These are phyloP conservation scores for Motacilla alba DNA, from an alignment of 2,113 vertebrate genomes.

Conservation along the genomic window DNA sequence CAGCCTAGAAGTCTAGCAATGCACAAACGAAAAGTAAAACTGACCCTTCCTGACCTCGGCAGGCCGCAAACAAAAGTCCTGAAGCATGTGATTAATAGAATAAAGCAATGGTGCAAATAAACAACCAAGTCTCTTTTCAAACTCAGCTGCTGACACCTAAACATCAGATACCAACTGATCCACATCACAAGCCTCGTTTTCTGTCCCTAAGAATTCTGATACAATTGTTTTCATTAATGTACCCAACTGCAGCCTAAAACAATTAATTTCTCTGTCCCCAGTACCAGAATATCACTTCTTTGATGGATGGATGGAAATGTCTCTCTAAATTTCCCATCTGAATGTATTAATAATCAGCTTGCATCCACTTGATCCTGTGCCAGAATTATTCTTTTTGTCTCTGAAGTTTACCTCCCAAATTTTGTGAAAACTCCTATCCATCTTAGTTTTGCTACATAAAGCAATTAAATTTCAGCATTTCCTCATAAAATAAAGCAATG, in stretches of 20 bases:
- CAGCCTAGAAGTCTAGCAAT: slow-evolving; percentile 36
- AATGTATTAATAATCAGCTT: background rate
- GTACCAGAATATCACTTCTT: background rate
- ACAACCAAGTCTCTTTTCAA: slow-evolving; percentile 65
- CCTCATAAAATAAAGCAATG: background rate
- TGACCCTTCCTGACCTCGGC: slow-evolving; percentile 49
- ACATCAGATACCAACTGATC: slow-evolving; percentile 60
- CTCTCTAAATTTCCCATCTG: background rate
- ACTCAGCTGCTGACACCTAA: slow-evolving; percentile 65
- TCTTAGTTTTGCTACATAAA: background rate
- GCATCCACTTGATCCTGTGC: background rate
- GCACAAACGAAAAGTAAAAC: slow-evolving; percentile 47
- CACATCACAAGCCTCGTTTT: slow-evolving; percentile 59
- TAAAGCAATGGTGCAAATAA: slow-evolving; percentile 61
- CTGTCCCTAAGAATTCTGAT: slow-evolving; percentile 47
- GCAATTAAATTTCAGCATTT: background rate
- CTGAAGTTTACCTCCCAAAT: background rate
- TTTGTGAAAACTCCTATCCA: background rate
- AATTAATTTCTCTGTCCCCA: background rate
- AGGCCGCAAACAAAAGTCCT: slow-evolving; percentile 57
- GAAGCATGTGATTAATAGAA: slow-evolving; percentile 67
- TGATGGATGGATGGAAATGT: background rate
- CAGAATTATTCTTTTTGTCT: background rate
- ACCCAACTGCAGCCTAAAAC: background rate
- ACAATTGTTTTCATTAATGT: background rate